phyloP scores from a whole-genome alignment of 2,888 invertebrate species.

The Tiphia femorata region DNA sequence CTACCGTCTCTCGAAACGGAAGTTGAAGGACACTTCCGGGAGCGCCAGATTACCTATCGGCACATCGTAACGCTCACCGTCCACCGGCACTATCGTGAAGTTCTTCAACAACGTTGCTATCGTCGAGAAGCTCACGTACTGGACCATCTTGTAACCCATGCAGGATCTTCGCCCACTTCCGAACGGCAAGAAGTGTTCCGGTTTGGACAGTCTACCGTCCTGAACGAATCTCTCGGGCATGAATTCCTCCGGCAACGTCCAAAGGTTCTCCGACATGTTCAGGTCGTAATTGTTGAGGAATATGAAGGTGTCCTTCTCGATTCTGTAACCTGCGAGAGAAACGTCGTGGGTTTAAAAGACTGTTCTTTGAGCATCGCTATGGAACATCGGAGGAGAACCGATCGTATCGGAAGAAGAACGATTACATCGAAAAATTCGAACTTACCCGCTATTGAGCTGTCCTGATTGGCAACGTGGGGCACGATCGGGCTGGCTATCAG shows the following conservation, averaged over 20 bases:
- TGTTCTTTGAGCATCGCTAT: neutral
- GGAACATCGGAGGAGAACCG: neutral
- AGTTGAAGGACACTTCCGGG: constrained; percentile 70
- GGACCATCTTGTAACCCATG: constrained; percentile 79
- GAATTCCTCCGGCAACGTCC: constrained; percentile 74
- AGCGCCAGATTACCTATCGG: constrained; percentile 73
- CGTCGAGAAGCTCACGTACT: constrained; percentile 72
- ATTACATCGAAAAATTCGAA: too few species aligned
- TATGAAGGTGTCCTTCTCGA: constrained; percentile 75
- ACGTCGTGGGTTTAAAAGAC: neutral
- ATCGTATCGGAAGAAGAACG: neutral
- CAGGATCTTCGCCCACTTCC: constrained; percentile 77
- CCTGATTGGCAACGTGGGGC: constrained; percentile 76
- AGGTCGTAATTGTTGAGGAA: constrained; percentile 79
- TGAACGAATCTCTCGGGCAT: constrained; percentile 75
- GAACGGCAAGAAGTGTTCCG: constrained; percentile 77
- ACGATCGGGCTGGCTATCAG: constrained; percentile 78
- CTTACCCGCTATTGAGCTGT: constrained; percentile 75
- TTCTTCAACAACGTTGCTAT: constrained; percentile 72
- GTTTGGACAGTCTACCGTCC: constrained; percentile 72
- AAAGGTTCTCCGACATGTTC: constrained; percentile 75
- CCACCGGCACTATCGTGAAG: constrained; percentile 70
- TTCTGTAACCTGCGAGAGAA: constrained; percentile 70
- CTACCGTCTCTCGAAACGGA: constrained; percentile 69
- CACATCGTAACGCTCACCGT: constrained; percentile 70